A percentile compares a stretch with the other conserved stretches of the same genome.
Conservation (phyloP, 2,888 invertebrate genomes). For the Drosophila nigritarsus region DNA sequence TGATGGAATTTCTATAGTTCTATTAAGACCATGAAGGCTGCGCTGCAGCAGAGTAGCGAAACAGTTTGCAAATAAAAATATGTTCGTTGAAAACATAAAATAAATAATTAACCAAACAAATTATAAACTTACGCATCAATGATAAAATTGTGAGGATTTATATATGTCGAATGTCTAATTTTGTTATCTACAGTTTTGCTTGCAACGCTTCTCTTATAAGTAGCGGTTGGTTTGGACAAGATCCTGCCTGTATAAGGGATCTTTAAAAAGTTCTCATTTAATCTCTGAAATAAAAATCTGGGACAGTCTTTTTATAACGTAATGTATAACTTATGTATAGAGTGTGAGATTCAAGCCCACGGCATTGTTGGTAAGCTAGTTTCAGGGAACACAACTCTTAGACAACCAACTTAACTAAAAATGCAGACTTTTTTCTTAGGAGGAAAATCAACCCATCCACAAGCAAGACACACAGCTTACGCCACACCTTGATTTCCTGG, state of each 20-base stretch:
- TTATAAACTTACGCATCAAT: neutral
- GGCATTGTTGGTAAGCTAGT: neutral
- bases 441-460: neutral
- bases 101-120: neutral
- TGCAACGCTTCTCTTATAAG: neutral
- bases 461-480: neutral
- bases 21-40: neutral
- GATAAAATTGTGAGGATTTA: neutral
- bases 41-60: neutral
- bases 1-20: neutral
- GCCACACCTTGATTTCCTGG: conserved; percentile 3
- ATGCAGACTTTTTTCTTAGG: too few relatives aligned
- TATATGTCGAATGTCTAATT: neutral
- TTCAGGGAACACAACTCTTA: neutral
- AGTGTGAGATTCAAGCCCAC: neutral
- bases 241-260: neutral
- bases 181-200: neutral
- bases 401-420: too few relatives aligned
- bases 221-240: neutral
- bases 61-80: neutral
- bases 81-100: neutral
- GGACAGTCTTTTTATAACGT: neutral
- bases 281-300: neutral
- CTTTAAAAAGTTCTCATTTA: neutral
- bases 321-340: too few relatives aligned